Base-by-base conservation (phyloP, 2,113 vertebrate species). In the Dicaeum eximium region DNA sequence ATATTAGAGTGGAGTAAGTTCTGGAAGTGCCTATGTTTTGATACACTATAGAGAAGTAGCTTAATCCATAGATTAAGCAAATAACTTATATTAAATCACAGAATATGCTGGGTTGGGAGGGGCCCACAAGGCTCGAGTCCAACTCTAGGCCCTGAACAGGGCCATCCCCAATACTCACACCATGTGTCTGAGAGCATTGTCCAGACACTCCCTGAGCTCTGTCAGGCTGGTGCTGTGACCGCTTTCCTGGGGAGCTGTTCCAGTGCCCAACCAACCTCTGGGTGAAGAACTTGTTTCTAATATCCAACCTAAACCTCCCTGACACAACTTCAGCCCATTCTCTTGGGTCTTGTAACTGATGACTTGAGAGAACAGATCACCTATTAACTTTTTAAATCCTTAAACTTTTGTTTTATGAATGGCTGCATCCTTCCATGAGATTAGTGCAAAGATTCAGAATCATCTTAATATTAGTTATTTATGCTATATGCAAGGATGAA, bases 281-380 rank as follows among this genome's bases (percentile, higher is more conserved):
- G 7, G 22, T 51, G 27, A 44, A 44, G 1, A 44, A 13, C 2
- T 14, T 14, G 5, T 44, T 37, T 5, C 33, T 33, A 3, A 44
- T 19, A 27, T 6, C 33, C 37, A 33, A 6, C 15, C 18, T 51
- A 22, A 77, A 44, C 21, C 11, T 58, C 3, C 4, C 21, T 35
- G 53, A 4, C 30, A n/a, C 12, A 48, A 19, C 19, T 48, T 38
- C 30, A 65, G 81, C 21, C 7, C 13, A 7, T 25, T 31, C 11
- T 4, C 17, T 42, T 0, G 0, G 4, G 11, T 66, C 9, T 31
- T 37, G 11, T 31, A 24, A 58, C 31, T 50, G 44, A 30, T 51
- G 25, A 51, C 7, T 13, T 51, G 5, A 77, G 44, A 67, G 27
- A 86, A 27, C 6, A 42, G 21, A 44, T 58, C 12, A 44, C 13